phyloP scores from a whole-genome alignment of 2,113 vertebrate genomes.

The Toxostoma redivivum region DNA sequence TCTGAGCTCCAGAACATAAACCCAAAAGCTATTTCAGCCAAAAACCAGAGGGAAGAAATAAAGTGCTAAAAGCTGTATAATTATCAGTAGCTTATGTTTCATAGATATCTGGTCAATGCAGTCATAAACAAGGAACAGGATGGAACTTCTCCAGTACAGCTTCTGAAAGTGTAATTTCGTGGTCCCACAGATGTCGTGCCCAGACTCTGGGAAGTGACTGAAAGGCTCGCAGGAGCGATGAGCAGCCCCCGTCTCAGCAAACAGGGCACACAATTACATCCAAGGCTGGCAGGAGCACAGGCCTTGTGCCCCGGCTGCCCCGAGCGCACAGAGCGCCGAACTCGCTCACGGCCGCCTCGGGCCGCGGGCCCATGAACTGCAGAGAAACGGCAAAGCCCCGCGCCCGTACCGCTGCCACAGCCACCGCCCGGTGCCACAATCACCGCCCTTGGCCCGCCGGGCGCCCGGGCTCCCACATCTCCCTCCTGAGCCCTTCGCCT shows the following conservation, averaged over 20 bases:
- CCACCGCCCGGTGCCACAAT: not conserved
- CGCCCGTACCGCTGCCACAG: not conserved
- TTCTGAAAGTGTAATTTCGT: not conserved
- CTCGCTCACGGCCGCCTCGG: not conserved
- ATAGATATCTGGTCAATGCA: not conserved
- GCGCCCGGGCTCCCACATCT: not conserved
- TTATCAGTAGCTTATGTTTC: not conserved
- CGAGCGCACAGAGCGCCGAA: fast-evolving
- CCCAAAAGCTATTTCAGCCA: not conserved
- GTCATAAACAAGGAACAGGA: not conserved
- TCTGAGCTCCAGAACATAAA: not conserved
- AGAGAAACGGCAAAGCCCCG: not conserved
- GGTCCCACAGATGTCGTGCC: too few species aligned
- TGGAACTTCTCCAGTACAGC: not conserved
- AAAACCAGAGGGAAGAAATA: not conserved
- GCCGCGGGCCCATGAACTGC: not conserved
- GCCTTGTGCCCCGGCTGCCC: fast-evolving
- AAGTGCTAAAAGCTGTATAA: not conserved
- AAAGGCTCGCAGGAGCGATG: fast-evolving
- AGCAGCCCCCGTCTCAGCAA: not conserved
- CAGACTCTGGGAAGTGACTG: not conserved
- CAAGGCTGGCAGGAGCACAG: not conserved
- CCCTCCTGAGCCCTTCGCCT: not conserved
- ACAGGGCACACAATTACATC: fast-evolving
- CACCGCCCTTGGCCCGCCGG: not conserved